Conservation (phyloP, 1,140 invertebrate species). For the Drosophila aff. region DNA sequence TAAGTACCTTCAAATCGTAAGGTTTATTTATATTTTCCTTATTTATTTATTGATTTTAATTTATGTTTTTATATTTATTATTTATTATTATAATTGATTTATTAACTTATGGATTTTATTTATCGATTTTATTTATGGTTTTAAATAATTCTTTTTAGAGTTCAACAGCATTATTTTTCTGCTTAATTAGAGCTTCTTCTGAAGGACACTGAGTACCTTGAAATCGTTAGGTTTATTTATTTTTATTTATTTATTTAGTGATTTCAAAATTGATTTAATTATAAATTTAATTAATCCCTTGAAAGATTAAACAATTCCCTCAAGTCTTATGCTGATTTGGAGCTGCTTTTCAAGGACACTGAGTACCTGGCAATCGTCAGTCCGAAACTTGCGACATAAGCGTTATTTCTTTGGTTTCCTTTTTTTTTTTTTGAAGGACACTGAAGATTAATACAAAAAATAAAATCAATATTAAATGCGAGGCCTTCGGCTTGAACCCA, state of each 20-base stretch:
- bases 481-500: background rate
- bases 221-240: too few species aligned
- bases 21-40: background rate
- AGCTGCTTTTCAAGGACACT: background rate
- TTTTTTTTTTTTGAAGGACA: background rate
- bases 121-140: too few species aligned
- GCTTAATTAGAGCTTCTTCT: background rate
- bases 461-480: conserved; percentile 56
- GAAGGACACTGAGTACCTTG: too few species aligned
- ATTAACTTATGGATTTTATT: too few species aligned
- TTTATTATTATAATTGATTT: too few species aligned
- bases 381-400: background rate
- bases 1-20: too few species aligned
- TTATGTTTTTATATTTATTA: too few species aligned
- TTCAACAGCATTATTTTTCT: background rate
- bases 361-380: background rate
- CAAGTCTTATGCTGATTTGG: too few species aligned
- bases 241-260: background rate
- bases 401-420: background rate
- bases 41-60: background rate
- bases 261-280: background rate
- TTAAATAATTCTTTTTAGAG: too few species aligned
- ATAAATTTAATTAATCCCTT: background rate
- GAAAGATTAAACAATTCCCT: too few species aligned
- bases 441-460: conserved; percentile 25